phyloP scores from a whole-genome alignment of 1,140 invertebrate species.

The Leucophenga varia region DNA sequence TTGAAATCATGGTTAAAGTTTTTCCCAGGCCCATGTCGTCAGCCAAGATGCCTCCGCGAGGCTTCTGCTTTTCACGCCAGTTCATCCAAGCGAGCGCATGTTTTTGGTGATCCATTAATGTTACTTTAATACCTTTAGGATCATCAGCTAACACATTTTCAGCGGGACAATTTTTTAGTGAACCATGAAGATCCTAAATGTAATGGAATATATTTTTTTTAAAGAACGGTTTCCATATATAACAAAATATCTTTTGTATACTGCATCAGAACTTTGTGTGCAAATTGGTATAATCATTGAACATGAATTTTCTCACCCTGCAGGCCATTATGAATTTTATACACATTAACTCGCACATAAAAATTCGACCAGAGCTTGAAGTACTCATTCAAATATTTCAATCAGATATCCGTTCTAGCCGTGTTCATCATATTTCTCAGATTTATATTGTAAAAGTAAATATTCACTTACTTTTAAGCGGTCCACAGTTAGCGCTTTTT shows the following conservation, averaged over 20 bases:
- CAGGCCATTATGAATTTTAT: too few species aligned
- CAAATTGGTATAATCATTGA: too few species aligned
- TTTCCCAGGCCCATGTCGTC: slow-evolving; percentile 96
- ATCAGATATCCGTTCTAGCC: slow-evolving; percentile 45
- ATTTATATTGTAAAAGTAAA: not conserved
- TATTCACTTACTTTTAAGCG: slow-evolving; percentile 35
- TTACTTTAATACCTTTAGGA: slow-evolving; percentile 66
- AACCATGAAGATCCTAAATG: slow-evolving; percentile 71
- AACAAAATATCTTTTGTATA: not conserved
- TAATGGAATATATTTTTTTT: not conserved
- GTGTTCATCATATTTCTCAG: slow-evolving; percentile 24
- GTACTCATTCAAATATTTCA: too few species aligned
- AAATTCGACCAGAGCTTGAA: slow-evolving; percentile 10
- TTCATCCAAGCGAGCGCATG: slow-evolving; percentile 84
- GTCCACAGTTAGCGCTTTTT: slow-evolving; percentile 43
- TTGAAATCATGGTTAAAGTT: slow-evolving; percentile 88
- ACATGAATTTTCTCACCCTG: too few species aligned
- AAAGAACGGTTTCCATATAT: not conserved
- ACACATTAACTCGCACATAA: slow-evolving; percentile 47
- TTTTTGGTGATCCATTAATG: slow-evolving; percentile 83
- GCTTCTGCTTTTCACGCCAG: slow-evolving; percentile 84
- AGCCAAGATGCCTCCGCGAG: slow-evolving; percentile 77
- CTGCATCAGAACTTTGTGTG: too few species aligned
- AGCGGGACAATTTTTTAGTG: slow-evolving; percentile 66
- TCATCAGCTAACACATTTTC: slow-evolving; percentile 63